phyloP scores from a whole-genome alignment of 2,113 vertebrate genomes.

The Trogon melanurus region DNA sequence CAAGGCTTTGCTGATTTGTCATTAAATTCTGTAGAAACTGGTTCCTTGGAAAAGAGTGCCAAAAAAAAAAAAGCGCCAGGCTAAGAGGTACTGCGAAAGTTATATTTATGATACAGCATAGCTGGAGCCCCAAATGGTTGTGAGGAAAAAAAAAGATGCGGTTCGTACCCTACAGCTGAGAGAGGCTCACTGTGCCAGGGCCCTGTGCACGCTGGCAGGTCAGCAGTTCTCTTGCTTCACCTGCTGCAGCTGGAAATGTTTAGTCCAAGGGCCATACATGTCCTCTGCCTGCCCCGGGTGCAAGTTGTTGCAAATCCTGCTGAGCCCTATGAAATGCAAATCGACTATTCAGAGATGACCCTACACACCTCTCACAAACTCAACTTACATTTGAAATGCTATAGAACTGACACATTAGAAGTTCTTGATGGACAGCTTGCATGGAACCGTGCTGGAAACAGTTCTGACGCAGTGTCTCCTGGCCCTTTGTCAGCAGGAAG shows the following conservation, averaged over 20 bases:
- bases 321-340: background rate
- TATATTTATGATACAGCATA: background rate
- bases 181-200: background rate
- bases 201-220: rapidly evolving
- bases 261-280: rapidly evolving
- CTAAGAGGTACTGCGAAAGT: background rate
- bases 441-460: background rate
- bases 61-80: background rate
- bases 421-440: background rate
- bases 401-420: background rate
- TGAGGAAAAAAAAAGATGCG: background rate
- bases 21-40: background rate
- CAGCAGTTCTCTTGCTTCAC: background rate
- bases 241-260: background rate
- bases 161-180: background rate
- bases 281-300: background rate
- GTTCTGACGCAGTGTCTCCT: background rate
- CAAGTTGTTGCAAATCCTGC: rapidly evolving
- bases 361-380: background rate
- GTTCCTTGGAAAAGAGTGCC: background rate
- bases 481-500: background rate
- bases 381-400: background rate
- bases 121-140: background rate
- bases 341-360: background rate
- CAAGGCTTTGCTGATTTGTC: slow-evolving; percentile 21